Evolutionary conservation across 2,797 vertebrate genomes (phyloP).

Genomic region (Hafferia zeledoni): DNA sequence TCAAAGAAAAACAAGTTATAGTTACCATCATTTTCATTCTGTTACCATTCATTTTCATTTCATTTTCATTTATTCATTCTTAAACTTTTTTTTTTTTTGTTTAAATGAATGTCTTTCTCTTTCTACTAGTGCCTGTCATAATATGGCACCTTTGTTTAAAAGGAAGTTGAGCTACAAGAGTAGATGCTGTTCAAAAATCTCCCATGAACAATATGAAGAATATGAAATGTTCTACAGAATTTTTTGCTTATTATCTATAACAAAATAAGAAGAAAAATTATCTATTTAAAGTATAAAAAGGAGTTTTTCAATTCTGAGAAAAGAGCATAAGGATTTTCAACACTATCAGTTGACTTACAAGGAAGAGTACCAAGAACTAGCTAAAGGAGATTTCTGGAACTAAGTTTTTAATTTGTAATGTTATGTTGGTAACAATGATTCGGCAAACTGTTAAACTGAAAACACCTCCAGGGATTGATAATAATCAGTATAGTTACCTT

Average conservation of each 20-base stretch:
- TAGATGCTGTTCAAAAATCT: not conserved
- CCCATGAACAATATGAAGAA: not conserved
- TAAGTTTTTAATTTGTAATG: not conserved
- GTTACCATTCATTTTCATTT: not conserved
- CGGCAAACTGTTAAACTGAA: not conserved
- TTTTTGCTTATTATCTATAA: not conserved
- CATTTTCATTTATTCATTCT: not conserved
- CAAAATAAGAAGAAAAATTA: not conserved
- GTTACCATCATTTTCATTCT: not conserved
- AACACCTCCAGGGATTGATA: not conserved
- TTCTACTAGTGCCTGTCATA: not conserved
- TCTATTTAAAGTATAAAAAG: not conserved
- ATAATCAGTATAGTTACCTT: not conserved
- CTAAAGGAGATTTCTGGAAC: not conserved
- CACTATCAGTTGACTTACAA: not conserved
- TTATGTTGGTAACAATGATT: not conserved
- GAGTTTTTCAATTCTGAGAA: not conserved
- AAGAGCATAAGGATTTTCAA: not conserved
- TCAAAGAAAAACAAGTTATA: not conserved
- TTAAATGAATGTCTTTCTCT: not conserved
- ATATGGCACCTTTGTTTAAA: not conserved
- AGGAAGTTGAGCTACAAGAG: not conserved
- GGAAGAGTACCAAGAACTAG: not conserved
- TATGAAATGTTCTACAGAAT: not conserved
- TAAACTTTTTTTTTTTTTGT: not conserved